phyloP scores from a whole-genome alignment of 1,140 invertebrate species.

The Anastrepha obliqua region DNA sequence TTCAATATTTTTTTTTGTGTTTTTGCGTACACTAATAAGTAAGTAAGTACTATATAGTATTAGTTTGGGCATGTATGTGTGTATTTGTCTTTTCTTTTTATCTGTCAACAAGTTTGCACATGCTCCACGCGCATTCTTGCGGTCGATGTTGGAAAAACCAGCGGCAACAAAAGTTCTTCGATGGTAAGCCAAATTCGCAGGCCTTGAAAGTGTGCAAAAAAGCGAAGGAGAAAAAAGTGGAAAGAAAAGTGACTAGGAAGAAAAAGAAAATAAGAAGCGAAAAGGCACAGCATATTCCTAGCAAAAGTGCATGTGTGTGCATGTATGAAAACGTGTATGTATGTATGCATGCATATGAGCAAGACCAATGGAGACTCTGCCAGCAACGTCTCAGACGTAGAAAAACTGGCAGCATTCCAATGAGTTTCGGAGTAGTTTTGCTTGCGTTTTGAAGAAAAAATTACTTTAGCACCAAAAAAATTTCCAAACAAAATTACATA shows the following conservation, averaged over 20 bases:
- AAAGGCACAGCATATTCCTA: too few species aligned
- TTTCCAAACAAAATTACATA: background rate
- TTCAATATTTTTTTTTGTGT: background rate
- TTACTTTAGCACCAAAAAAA: background rate
- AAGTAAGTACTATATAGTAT: background rate
- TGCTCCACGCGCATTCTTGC: slow-evolving; percentile 41
- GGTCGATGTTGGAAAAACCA: slow-evolving; percentile 14
- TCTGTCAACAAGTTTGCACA: slow-evolving; percentile 44
- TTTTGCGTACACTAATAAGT: slow-evolving; percentile 18
- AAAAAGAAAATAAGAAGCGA: background rate
- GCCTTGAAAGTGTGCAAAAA: slow-evolving; percentile 4
- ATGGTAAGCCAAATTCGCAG: background rate
- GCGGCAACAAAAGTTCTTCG: slow-evolving; percentile 35
- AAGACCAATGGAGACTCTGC: background rate
- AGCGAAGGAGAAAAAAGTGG: background rate
- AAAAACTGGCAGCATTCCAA: background rate
- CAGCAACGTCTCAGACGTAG: background rate
- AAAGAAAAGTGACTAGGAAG: background rate
- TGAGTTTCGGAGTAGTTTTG: background rate
- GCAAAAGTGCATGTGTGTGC: too few species aligned
- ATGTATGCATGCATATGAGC: background rate
- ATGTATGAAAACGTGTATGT: background rate
- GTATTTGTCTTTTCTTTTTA: background rate
- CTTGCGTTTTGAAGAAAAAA: background rate
- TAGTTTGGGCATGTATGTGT: background rate